Percentiles rank a stretch among this genome's conserved stretches.
Evolutionary conservation across 2,113 vertebrate genomes (phyloP).

Genomic region (Archocentrus centrarchus): DNA sequence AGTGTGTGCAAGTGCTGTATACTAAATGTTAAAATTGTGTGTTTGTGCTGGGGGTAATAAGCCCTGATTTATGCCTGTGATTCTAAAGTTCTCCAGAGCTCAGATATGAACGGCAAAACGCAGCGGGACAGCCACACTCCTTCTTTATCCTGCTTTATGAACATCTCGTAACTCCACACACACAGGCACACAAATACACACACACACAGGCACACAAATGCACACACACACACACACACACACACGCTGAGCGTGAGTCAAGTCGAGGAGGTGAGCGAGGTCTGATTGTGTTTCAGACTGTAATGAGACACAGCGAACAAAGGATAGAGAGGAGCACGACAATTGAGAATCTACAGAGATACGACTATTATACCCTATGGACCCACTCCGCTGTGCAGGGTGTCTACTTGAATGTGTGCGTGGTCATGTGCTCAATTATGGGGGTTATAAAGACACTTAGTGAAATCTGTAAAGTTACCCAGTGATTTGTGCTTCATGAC

Average conservation of each 20-base stretch:
- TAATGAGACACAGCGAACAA: conserved; percentile 39
- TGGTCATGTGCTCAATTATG: conserved; percentile 37
- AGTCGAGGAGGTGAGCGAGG: conserved; percentile 27
- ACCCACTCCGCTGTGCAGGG: background rate
- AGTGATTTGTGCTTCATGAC: conserved; percentile 20
- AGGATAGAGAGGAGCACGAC: conserved; percentile 6
- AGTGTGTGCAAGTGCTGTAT: background rate
- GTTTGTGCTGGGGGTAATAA: conserved; percentile 9
- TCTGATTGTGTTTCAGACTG: conserved; percentile 33
- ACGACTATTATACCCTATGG: background rate
- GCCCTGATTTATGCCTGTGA: conserved; percentile 24
- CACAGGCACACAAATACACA: background rate
- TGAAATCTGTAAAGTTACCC: conserved; percentile 60
- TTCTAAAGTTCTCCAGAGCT: background rate
- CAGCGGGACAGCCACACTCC: conserved; percentile 27
- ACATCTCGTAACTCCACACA: conserved; percentile 25
- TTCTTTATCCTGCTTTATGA: background rate
- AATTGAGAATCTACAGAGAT: conserved; percentile 3
- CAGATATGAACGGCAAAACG: conserved; percentile 31
- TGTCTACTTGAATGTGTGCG: conserved; percentile 8
- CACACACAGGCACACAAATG: background rate
- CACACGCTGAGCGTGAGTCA: conserved; percentile 23
- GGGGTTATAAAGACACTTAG: conserved; percentile 47
- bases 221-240: background rate
- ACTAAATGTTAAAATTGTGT: conserved; percentile 30